These are phyloP conservation scores for Eutolmus rufibarbis DNA, from an alignment of 2,888 invertebrate species.

Conservation along the genomic window DNA sequence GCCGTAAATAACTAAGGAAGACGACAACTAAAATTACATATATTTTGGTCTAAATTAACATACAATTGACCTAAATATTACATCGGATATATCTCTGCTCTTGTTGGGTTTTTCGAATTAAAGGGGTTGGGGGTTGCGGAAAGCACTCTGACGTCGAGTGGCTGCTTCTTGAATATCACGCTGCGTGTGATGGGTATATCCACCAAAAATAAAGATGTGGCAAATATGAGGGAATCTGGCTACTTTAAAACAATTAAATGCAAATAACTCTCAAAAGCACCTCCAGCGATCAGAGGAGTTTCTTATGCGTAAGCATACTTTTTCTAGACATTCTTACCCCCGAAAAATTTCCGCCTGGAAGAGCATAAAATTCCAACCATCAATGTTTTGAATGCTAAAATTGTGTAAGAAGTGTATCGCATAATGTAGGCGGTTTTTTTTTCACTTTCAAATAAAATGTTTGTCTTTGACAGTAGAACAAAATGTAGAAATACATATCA, in stretches of 20 bases:
- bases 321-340: not conserved
- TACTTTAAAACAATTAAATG: not conserved
- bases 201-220: not conserved
- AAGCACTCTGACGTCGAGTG: not conserved
- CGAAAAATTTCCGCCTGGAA: not conserved
- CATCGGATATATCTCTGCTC: not conserved
- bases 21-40: not conserved
- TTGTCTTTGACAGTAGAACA: no score
- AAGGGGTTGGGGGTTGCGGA: not conserved
- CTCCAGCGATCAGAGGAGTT: not conserved
- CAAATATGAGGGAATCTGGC: not conserved
- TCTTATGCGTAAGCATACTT: not conserved
- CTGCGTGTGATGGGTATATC: not conserved
- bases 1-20: not conserved
- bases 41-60: constrained; percentile 24
- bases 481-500: not conserved
- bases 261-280: not conserved
- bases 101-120: not conserved
- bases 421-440: not conserved
- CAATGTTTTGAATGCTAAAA: not conserved
- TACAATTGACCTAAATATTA: constrained; percentile 38
- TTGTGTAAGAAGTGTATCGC: not conserved
- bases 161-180: not conserved
- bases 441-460: not conserved
- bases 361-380: not conserved